These are phyloP conservation scores for Thamnaconus septentrionalis DNA, from an alignment of 2,113 vertebrate species.

Conservation along the genomic window DNA sequence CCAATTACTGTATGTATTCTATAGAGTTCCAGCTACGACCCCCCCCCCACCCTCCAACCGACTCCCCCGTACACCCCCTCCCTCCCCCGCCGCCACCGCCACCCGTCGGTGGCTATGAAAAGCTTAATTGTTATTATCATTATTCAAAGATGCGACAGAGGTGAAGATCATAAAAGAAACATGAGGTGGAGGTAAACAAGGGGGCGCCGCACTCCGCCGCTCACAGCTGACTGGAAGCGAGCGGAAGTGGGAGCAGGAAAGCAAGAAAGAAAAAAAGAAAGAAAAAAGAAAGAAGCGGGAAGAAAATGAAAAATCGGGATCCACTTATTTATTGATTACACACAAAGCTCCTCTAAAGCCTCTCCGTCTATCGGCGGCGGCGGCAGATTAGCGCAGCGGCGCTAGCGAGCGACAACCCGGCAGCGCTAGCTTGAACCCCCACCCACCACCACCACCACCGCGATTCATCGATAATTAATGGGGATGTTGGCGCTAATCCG, in stretches of 20 bases:
- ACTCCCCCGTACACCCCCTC: too few species aligned
- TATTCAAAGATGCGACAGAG: slow-evolving; percentile 82
- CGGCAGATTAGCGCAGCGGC: slow-evolving; percentile 69
- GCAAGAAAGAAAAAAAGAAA: slow-evolving; percentile 9
- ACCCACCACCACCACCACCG: too few species aligned
- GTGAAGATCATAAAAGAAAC: slow-evolving; percentile 92
- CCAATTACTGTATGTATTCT: slow-evolving; percentile 77
- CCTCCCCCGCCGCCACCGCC: too few species aligned
- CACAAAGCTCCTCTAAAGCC: slow-evolving; percentile 85
- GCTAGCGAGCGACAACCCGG: slow-evolving; percentile 80
- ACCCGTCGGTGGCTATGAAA: slow-evolving; percentile 76
- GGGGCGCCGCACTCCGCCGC: slow-evolving; percentile 69
- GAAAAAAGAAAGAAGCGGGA: slow-evolving; percentile 22
- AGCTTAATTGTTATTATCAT: slow-evolving; percentile 81
- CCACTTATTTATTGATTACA: slow-evolving; percentile 89
- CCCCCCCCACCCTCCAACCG: slow-evolving; percentile 76
- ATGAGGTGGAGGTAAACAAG: slow-evolving; percentile 87
- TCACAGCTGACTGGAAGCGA: slow-evolving; percentile 75
- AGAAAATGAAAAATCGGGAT: slow-evolving; percentile 76
- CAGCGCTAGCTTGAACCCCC: slow-evolving; percentile 76
- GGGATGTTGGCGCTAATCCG: slow-evolving; percentile 97
- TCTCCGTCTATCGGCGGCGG: slow-evolving; percentile 73
- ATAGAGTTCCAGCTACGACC: slow-evolving; percentile 73
- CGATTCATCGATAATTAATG: slow-evolving; percentile 99
- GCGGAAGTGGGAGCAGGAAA: background rate